A percentile compares a stretch with the other conserved stretches of the same genome.
Evolutionary conservation across 2,113 vertebrate genomes (phyloP).

Genomic region (Myotis davidii): DNA sequence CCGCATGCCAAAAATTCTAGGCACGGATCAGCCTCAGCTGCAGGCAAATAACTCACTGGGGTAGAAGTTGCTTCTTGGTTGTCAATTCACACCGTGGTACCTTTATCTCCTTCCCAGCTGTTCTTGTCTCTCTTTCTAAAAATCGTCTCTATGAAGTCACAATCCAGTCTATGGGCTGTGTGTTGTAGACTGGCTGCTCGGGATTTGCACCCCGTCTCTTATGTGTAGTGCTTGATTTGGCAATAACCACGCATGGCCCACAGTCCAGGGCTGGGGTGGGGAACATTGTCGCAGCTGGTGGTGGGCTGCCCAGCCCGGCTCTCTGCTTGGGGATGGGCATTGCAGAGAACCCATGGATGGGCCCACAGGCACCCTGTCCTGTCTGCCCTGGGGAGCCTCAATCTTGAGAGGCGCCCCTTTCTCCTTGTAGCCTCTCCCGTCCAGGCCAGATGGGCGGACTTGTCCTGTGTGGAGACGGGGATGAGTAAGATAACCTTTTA

Average conservation of each 20-base stretch:
- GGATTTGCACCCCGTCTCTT: too few relatives aligned
- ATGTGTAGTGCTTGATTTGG: background rate
- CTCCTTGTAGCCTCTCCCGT: too few relatives aligned
- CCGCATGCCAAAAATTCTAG: background rate
- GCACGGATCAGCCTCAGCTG: background rate
- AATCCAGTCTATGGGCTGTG: too few relatives aligned
- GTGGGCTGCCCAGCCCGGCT: background rate
- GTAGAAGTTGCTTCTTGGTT: background rate
- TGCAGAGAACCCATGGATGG: rapidly evolving
- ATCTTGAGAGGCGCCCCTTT: background rate
- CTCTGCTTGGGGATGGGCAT: too few relatives aligned
- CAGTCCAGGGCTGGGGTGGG: background rate
- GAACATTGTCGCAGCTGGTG: background rate
- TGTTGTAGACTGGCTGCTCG: background rate
- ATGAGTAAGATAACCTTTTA: too few relatives aligned
- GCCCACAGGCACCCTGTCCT: rapidly evolving
- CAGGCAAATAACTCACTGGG: too few relatives aligned
- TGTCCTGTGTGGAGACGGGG: background rate
- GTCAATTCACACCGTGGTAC: background rate
- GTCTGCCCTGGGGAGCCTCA: background rate
- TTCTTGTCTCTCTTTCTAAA: too few relatives aligned
- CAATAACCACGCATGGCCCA: background rate
- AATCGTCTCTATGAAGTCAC: too few relatives aligned
- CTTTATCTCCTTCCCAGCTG: background rate
- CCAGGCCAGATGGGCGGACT: background rate